Base-by-base conservation (phyloP, 2,797 vertebrate species). In the Anguilla pacifica region DNA sequence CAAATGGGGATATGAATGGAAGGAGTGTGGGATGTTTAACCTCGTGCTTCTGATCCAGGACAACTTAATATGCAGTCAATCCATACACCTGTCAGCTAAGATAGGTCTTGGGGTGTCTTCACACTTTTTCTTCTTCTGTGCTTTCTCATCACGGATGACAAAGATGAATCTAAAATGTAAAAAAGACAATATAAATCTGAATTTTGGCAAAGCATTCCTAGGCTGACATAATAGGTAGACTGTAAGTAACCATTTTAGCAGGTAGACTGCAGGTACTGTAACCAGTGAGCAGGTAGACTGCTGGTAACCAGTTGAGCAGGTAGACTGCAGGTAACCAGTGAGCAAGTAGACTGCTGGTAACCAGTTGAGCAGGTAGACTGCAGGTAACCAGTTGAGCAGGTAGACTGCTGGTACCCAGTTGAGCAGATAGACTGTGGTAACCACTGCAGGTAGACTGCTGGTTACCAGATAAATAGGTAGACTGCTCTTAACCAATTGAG, bases 1-100 rank as follows among this genome's bases (percentile, higher is more conserved):
- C 72, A 74, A 74, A 74, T 74, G 35, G 74, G 39, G 35, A 79
- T 79, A 79, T 79, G 35, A 43, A 79, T 79, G 19, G 35, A 39
- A 46, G 35, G 4, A 35, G 6, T 31, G 35, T 31, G 74, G 1
- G 6, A 39, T 10, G 79, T 82, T 39, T 82, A 51, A 51, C 79
- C 79, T 82, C 22, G 0, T 51, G 17, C 7, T 51, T n/a, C 43
- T 82, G 15, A 82, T 25, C 43, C 79, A 82, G 46, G 19, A 51
- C 5, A n/a, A 25, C 39, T 39, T 79, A 19, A 19, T 43, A 79
- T 43, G 74, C 31, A 43, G 17, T 43, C 6, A 79, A 79, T 79
- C 74, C 31, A 43, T 43, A 74, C 28, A 72, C 10, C 67, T 31
- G 10, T 28, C 67, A 74, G 10, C 72, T 15, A 39, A 28, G 25